A percentile compares a stretch with the other conserved stretches of the same genome.
Evolutionary conservation across 2,113 vertebrate genomes (phyloP).

Genomic region (Cepphus grylle): DNA sequence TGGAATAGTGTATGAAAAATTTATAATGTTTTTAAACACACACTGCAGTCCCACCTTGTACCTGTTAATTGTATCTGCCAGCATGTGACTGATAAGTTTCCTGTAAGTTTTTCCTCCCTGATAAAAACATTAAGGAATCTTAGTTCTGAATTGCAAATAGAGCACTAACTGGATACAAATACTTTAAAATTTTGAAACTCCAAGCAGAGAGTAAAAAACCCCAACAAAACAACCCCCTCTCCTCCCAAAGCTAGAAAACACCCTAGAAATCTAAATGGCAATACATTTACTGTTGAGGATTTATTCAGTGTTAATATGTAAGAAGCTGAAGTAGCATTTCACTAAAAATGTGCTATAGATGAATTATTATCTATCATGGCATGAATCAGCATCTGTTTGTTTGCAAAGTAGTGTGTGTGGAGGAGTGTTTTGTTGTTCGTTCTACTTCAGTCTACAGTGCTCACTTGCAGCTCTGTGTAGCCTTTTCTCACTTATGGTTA

Average conservation of each 20-base stretch:
- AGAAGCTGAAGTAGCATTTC: background rate
- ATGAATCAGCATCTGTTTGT: background rate
- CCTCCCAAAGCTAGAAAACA: background rate
- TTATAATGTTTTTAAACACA: background rate
- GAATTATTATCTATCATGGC: background rate
- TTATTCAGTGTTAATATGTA: background rate
- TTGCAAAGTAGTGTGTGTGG: background rate
- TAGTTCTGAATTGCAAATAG: background rate
- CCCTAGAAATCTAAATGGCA: background rate
- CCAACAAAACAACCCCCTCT: background rate
- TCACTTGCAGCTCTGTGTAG: background rate
- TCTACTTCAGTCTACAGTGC: background rate
- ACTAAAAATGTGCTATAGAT: background rate
- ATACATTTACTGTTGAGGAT: background rate
- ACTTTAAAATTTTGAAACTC: background rate
- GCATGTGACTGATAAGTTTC: background rate
- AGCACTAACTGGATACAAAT: background rate
- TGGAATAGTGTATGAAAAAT: background rate
- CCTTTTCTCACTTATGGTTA: background rate
- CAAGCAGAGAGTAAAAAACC: background rate
- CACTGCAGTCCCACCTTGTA: background rate
- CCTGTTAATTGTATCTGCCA: background rate
- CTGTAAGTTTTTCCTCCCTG: background rate
- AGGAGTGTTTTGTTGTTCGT: background rate
- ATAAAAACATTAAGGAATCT: background rate